Conservation (phyloP, 35 echinoderm and acorn worm species). For the Lytechinus pictus region DNA sequence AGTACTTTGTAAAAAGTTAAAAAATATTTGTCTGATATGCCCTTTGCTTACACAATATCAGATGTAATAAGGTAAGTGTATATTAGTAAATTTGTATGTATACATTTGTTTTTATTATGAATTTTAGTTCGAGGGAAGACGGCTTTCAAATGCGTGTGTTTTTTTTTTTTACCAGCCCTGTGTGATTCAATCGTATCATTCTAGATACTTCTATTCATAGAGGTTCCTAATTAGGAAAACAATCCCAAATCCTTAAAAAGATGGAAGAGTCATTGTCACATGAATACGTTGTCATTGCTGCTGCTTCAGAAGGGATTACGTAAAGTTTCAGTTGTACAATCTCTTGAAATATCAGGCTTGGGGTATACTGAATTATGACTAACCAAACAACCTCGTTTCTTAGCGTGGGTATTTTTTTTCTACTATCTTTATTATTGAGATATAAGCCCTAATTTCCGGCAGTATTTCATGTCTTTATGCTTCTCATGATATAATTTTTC, state of each 20-base stretch:
- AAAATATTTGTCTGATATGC: too few species aligned
- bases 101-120: too few species aligned
- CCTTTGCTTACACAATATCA: too few species aligned
- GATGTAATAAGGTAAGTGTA: too few species aligned
- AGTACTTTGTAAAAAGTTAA: too few species aligned
- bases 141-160: too few species aligned
- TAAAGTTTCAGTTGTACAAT: not conserved
- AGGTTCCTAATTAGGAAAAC: not conserved
- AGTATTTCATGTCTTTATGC: not conserved
- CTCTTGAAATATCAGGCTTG: not conserved
- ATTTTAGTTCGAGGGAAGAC: too few species aligned
- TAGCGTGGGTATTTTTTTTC: not conserved
- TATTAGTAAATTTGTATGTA: too few species aligned
- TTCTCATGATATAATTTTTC: constrained; percentile 1
- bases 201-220: not conserved
- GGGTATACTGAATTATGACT: not conserved
- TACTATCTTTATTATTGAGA: not conserved
- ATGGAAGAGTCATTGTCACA: not conserved
- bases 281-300: not conserved
- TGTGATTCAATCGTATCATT: not conserved
- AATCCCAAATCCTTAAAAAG: not conserved
- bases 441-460: constrained; percentile 1
- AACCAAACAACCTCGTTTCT: not conserved
- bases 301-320: not conserved
- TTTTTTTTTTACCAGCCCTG: too few species aligned